These are phyloP conservation scores for Clarias batrachus DNA, from an alignment of 2,113 vertebrate genomes.

Conservation along the genomic window DNA sequence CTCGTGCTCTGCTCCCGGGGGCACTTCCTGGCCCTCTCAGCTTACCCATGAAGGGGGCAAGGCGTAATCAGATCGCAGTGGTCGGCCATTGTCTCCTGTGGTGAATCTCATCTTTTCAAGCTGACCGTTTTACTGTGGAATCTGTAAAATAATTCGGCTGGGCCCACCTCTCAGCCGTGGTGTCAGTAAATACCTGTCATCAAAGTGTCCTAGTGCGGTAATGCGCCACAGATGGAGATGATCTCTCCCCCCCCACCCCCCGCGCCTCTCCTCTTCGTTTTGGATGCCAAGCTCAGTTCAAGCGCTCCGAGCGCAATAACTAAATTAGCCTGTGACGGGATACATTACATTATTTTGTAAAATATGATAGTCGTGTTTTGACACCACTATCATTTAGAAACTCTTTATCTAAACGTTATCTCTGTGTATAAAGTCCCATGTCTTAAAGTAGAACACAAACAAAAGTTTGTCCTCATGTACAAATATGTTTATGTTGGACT, in stretches of 20 bases:
- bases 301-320: not conserved
- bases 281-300: not conserved
- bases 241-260: not conserved
- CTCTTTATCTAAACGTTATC: not conserved
- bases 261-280: not conserved
- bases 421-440: not conserved
- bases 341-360: slow-evolving; percentile 5
- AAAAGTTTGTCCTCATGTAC: not conserved
- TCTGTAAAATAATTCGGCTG: slow-evolving; percentile 69
- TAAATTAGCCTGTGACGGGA: slow-evolving; percentile 15
- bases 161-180: slow-evolving; percentile 48
- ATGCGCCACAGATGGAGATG: slow-evolving; percentile 51
- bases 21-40: slow-evolving; percentile 65
- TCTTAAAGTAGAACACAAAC: not conserved
- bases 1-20: slow-evolving; percentile 55
- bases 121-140: slow-evolving; percentile 73
- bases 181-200: slow-evolving; percentile 69
- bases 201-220: slow-evolving; percentile 59
- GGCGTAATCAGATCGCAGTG: slow-evolving; percentile 66
- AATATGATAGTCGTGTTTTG: not conserved
- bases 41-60: slow-evolving; percentile 58
- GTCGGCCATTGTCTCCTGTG: slow-evolving; percentile 61
- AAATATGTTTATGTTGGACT: not conserved
- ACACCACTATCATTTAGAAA: not conserved
- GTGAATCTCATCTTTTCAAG: slow-evolving; percentile 72